phyloP scores from a whole-genome alignment of 2,797 vertebrate species.

The Notolabrus celidotus region DNA sequence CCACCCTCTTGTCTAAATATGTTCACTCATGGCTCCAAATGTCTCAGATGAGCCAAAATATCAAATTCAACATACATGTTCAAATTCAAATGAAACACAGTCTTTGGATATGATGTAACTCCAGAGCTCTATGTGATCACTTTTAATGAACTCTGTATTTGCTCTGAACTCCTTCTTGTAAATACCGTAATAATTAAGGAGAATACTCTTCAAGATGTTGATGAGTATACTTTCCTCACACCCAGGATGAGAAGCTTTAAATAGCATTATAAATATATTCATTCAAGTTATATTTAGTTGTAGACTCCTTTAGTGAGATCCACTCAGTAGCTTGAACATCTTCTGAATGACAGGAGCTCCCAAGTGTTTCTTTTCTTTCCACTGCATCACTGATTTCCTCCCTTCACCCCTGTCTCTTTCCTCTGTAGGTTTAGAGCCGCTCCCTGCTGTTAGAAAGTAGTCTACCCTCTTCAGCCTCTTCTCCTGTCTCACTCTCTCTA shows the following conservation, averaged over 20 bases:
- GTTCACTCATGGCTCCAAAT: too few species aligned
- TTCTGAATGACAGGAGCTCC: conserved; percentile 25
- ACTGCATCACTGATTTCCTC: conserved; percentile 56
- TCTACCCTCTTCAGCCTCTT: conserved; percentile 1
- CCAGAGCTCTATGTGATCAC: too few species aligned
- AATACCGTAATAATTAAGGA: too few species aligned
- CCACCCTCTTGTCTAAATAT: too few species aligned
- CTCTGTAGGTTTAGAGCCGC: conserved; percentile 50
- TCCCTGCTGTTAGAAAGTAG: conserved; percentile 35
- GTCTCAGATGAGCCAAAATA: too few species aligned
- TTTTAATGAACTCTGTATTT: too few species aligned
- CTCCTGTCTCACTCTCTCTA: conserved; percentile 18
- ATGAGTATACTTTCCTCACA: neutral
- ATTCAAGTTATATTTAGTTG: neutral
- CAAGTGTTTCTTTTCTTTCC: conserved; percentile 36
- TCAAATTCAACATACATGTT: too few species aligned
- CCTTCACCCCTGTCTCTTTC: conserved; percentile 58
- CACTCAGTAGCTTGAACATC: neutral
- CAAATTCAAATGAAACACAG: too few species aligned
- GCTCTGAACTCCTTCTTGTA: too few species aligned
- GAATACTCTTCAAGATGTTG: too few species aligned
- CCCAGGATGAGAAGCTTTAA: neutral
- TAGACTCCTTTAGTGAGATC: conserved; percentile 26
- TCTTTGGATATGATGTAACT: too few species aligned
- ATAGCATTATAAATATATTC: neutral